These are phyloP conservation scores for Gambelia wislizenii DNA, from an alignment of 2,797 vertebrate species.

Conservation along the genomic window DNA sequence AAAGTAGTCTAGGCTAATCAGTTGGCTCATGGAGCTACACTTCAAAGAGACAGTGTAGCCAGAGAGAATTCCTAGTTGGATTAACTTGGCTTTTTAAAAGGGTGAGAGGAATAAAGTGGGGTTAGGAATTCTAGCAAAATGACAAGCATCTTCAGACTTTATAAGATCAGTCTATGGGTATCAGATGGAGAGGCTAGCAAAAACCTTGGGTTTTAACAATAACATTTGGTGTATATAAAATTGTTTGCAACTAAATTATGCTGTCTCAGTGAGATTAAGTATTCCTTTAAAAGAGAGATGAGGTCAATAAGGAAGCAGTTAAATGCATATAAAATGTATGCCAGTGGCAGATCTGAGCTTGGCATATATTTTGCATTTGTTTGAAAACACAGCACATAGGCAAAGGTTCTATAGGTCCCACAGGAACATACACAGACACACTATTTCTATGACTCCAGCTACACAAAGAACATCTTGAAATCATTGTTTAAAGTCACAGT, in stretches of 20 bases:
- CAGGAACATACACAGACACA: not conserved
- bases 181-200: not conserved
- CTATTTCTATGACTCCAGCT: not conserved
- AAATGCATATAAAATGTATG: no score
- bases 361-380: not conserved
- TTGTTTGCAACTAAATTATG: not conserved
- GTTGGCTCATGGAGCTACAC: not conserved
- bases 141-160: not conserved
- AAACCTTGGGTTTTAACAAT: not conserved
- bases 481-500: not conserved
- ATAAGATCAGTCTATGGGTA: not conserved
- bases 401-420: not conserved
- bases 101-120: not conserved
- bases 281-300: no score
- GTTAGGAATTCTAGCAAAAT: not conserved
- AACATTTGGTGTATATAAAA: not conserved
- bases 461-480: not conserved
- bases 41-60: no score
- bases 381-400: not conserved
- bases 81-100: not conserved
- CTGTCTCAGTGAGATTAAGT: not conserved
- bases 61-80: not conserved
- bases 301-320: not conserved
- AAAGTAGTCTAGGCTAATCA: not conserved
- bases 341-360: not conserved